phyloP scores from a whole-genome alignment of 2,888 invertebrate species.

The Apamea monoglypha region DNA sequence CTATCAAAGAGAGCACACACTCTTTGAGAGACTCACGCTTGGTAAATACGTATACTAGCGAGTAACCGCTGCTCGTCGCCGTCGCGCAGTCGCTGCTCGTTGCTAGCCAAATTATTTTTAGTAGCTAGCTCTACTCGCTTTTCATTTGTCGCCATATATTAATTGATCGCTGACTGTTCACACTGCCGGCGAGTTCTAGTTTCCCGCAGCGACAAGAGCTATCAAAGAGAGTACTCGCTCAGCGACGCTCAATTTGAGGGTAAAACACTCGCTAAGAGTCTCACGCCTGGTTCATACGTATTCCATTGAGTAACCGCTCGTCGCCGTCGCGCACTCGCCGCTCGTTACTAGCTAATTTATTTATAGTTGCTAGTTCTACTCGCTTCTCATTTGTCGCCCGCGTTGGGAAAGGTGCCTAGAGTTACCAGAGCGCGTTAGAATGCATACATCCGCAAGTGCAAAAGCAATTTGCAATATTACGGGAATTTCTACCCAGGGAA shows the following conservation, averaged over 20 bases:
- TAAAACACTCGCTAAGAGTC: neutral
- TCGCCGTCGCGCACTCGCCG: neutral
- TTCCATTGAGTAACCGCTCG: neutral
- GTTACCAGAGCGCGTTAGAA: constrained; percentile 36
- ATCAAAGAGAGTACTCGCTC: neutral
- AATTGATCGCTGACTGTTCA: neutral
- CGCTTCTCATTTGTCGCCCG: too few relatives aligned
- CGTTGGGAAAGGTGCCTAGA: neutral
- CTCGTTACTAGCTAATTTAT: neutral
- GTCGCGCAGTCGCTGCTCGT: too few relatives aligned
- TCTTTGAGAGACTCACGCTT: too few relatives aligned
- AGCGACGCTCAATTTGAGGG: neutral
- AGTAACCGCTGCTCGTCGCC: too few relatives aligned
- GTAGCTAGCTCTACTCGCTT: too few relatives aligned
- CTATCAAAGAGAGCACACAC: too few relatives aligned
- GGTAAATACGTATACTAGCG: too few relatives aligned
- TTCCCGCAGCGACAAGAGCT: neutral
- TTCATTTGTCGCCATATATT: neutral
- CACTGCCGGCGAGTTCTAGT: neutral
- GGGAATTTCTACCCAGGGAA: constrained; percentile 47
- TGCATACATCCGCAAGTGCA: constrained; percentile 17
- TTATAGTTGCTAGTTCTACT: neutral
- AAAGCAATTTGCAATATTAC: constrained; percentile 54
- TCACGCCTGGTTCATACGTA: neutral
- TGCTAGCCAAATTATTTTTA: too few relatives aligned